Base-by-base conservation (phyloP, 2,797 vertebrate genomes). In the Ctenopoma kingsleyae region DNA sequence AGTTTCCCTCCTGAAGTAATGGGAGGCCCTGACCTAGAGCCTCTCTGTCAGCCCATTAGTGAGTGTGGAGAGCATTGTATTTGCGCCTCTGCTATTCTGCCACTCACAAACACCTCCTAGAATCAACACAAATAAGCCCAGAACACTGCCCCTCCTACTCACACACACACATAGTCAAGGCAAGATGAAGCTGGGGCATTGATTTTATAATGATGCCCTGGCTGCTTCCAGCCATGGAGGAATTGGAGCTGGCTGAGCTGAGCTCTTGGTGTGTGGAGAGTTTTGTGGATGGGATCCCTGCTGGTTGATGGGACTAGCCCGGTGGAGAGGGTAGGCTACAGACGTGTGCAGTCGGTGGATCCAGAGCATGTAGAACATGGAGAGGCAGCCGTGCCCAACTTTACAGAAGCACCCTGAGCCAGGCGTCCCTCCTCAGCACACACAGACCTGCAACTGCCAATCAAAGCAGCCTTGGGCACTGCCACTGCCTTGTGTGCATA, bases 371-470 rank as follows among this genome's bases (percentile, higher is more conserved):
- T 93, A 84, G 75, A 90, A 92, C 89, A 93, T 81, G 76, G 84
- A 88, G 85, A 92, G 74, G 84, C 83, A 91, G 89, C 64, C 68
- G 62, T 82, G 89, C 80, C 87, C 88, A 92, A 92, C 88, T 91
- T 92, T 89, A 87, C 85, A 91, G 83, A 83, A 85, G 80, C 87
- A 90, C 88, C 87, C 82, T 20, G 80, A 92, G 91, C 89, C 91
- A 92, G 89, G 82, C 75, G 76, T 89, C 87, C 89, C 85, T 90
- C 81, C 86, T 89, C 89, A 86, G 80, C 85, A 89, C 89, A 90
- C 92, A 91, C 91, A 92, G 90, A 93, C 92, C 91, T 89, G 91
- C 91, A 92, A 92, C 93, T 95, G 94, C 93, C 94, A 95, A 94
- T 95, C 94, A 95, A 91, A 91, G 89, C 89, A 87, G 91, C 92